Conservation (phyloP, 1,140 invertebrate species). For the Drosophila serrata region DNA sequence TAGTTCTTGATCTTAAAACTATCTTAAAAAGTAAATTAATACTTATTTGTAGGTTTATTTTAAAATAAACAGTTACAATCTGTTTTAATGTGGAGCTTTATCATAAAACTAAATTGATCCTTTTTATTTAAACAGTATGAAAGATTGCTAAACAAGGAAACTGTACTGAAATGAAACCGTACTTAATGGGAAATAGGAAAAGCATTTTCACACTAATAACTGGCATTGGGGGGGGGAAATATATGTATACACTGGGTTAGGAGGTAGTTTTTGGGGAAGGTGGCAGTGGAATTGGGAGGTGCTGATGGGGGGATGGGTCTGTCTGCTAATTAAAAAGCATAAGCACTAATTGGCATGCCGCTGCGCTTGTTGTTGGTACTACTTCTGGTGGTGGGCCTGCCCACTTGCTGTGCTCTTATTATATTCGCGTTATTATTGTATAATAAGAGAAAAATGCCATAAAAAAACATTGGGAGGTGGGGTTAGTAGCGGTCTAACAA, state of each 20-base stretch:
- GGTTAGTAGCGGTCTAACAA: constrained; percentile 9
- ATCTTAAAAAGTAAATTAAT: too few relatives aligned
- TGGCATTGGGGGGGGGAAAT: neutral
- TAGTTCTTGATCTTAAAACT: too few relatives aligned
- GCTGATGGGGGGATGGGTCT: constrained; percentile 17
- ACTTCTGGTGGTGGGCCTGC: constrained; percentile 26
- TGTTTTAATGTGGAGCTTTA: neutral
- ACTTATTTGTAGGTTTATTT: too few relatives aligned
- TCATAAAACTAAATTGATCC: neutral
- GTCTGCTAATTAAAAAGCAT: constrained; percentile 78
- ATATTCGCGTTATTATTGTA: constrained; percentile 56
- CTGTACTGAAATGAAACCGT: constrained; percentile 43
- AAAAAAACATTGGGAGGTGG: constrained; percentile 35
- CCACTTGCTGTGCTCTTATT: constrained; percentile 67
- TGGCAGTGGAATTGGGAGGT: constrained; percentile 4
- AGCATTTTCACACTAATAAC: constrained; percentile 10
- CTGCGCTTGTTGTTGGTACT: constrained; percentile 48
- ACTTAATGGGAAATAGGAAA: constrained; percentile 8
- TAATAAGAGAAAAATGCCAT: constrained; percentile 52
- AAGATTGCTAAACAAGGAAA: constrained; percentile 22
- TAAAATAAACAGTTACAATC: too few relatives aligned
- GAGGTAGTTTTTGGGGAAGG: neutral
- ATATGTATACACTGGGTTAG: neutral
- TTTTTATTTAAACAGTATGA: neutral
- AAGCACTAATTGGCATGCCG: constrained; percentile 77